Conservation (phyloP, 2,113 vertebrate genomes). For the Diglossa brunneiventris region DNA sequence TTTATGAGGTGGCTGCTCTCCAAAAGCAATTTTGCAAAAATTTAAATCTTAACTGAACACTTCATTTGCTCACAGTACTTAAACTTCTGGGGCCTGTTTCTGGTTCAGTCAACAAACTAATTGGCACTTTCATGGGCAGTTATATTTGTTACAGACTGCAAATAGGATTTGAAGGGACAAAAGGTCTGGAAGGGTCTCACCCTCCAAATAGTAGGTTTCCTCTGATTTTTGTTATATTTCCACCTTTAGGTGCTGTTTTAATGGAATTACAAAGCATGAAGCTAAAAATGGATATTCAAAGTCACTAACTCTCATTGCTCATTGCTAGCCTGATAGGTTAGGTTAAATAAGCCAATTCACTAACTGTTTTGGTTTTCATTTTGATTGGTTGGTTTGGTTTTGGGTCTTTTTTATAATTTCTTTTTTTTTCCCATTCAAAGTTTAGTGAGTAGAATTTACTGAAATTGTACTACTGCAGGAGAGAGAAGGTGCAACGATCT, state of each 20-base stretch:
- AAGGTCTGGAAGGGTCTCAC: not conserved
- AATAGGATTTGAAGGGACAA: not conserved
- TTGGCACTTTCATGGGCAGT: not conserved
- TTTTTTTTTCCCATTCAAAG: not conserved
- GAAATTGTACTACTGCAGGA: not conserved
- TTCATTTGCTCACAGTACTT: not conserved
- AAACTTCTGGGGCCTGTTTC: not conserved
- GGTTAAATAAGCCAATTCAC: not conserved
- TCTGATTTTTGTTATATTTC: not conserved
- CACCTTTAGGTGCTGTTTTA: not conserved
- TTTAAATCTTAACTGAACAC: not conserved
- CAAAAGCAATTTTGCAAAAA: not conserved
- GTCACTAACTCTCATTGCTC: not conserved
- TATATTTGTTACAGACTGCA: not conserved
- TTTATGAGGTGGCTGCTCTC: not conserved
- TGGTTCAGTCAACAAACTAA: slow-evolving; percentile 3
- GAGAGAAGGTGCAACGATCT: not conserved
- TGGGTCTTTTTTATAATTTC: not conserved
- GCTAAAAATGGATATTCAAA: not conserved
- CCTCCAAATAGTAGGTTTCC: not conserved
- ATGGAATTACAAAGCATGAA: not conserved
- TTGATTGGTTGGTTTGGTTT: not conserved
- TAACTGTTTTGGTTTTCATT: not conserved
- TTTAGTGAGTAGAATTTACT: not conserved
- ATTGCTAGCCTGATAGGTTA: not conserved